These are phyloP conservation scores for Edolisoma coerulescens DNA, from an alignment of 2,113 vertebrate genomes.

Conservation along the genomic window DNA sequence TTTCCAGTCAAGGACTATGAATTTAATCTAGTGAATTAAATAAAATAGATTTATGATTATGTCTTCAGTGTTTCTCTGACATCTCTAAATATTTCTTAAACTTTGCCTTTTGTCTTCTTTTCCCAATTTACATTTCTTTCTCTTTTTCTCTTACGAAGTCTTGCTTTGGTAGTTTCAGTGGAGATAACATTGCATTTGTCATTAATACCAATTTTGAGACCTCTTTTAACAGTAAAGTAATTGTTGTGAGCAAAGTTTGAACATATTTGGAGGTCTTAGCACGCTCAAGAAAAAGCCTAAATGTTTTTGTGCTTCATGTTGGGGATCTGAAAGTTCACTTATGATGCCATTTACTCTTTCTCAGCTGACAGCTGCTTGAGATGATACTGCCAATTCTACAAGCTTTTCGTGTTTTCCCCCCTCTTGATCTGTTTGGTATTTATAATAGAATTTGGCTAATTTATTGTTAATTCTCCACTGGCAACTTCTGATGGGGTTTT, in stretches of 20 bases:
- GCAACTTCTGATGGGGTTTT: background rate
- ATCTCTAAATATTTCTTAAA: conserved; percentile 10
- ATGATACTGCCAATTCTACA: background rate
- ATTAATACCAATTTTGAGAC: background rate
- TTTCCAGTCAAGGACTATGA: background rate
- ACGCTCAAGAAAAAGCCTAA: background rate
- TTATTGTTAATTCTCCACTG: background rate
- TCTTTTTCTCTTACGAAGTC: background rate
- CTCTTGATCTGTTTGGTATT: background rate
- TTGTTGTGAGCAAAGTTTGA: background rate
- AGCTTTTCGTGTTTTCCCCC: background rate
- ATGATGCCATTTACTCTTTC: background rate
- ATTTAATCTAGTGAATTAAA: background rate
- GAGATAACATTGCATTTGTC: background rate
- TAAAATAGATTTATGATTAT: conserved; percentile 4
- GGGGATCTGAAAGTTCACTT: background rate
- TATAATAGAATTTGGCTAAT: background rate
- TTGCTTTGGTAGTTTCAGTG: conserved; percentile 9
- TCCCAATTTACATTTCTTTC: background rate
- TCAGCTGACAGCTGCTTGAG: background rate
- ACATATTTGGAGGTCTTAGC: background rate
- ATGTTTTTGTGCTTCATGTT: background rate
- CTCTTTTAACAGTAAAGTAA: background rate
- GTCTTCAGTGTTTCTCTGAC: conserved; percentile 10
- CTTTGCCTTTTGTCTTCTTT: background rate